These are phyloP conservation scores for Heterotis niloticus DNA, from an alignment of 2,113 vertebrate genomes.

Conservation along the genomic window DNA sequence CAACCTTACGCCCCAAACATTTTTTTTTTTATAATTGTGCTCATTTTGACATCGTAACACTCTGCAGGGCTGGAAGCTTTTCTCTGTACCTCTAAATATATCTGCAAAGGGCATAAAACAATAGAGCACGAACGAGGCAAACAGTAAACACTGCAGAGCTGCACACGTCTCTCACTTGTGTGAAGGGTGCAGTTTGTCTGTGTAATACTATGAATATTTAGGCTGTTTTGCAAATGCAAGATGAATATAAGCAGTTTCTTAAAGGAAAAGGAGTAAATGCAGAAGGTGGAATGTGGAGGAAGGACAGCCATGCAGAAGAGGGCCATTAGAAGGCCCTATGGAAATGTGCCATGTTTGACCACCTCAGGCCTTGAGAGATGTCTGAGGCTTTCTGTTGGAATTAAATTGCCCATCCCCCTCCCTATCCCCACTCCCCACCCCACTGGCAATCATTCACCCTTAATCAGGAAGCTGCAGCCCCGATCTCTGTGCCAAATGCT, in stretches of 20 bases:
- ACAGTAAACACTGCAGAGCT: background rate
- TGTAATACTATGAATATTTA: background rate
- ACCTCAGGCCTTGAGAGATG: conserved; percentile 49
- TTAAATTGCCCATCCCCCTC: conserved; percentile 56
- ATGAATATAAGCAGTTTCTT: conserved; percentile 10
- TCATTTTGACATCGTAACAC: conserved; percentile 14
- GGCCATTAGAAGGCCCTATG: background rate
- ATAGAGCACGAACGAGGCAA: background rate
- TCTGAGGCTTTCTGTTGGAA: conserved; percentile 56
- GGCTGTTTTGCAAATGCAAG: background rate
- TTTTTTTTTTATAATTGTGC: conserved; percentile 16
- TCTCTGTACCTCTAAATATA: background rate
- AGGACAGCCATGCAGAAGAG: background rate
- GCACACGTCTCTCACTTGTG: background rate
- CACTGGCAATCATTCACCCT: conserved; percentile 56
- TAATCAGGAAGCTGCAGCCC: conserved; percentile 59
- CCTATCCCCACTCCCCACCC: conserved; percentile 38
- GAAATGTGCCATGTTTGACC: background rate
- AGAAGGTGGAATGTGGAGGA: background rate
- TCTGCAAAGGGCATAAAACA: background rate
- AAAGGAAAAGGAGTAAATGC: conserved; percentile 1
- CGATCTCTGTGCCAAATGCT: background rate
- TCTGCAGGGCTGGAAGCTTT: background rate
- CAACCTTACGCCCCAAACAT: background rate
- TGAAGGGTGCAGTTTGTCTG: background rate